phyloP scores from a whole-genome alignment of 2,113 vertebrate genomes.

The Semnornis frantzii region DNA sequence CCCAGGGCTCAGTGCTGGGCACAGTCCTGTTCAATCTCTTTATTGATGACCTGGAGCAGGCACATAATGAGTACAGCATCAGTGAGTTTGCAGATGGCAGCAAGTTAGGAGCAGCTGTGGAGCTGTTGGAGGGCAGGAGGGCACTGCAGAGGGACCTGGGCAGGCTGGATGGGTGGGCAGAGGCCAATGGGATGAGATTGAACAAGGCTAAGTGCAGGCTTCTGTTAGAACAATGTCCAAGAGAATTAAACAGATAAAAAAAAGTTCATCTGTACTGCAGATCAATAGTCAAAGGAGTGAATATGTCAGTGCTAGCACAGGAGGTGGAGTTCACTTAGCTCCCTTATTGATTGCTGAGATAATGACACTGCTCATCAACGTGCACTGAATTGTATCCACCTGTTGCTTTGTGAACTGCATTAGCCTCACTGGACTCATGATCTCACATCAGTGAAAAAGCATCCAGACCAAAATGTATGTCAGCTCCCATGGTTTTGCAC shows the following conservation, averaged over 20 bases:
- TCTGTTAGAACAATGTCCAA: neutral
- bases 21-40: too few species aligned
- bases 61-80: too few species aligned
- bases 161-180: too few species aligned
- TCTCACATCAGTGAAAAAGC: neutral
- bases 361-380: slow-evolving; percentile 42
- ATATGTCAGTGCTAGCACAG: neutral
- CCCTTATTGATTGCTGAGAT: slow-evolving; percentile 44
- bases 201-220: too few species aligned
- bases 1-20: too few species aligned
- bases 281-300: slow-evolving; percentile 25
- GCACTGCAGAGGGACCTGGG: too few species aligned
- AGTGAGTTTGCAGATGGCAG: too few species aligned
- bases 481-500: neutral
- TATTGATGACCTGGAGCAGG: too few species aligned
- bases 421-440: neutral
- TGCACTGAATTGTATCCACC: slow-evolving; percentile 21
- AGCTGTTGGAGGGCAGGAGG: too few species aligned
- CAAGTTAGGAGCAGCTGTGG: too few species aligned
- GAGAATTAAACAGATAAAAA: slow-evolving; percentile 16
- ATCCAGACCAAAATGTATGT: neutral
- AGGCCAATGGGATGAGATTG: too few species aligned
- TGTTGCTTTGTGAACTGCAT: slow-evolving; percentile 19
- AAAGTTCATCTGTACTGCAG: neutral
- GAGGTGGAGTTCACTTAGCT: slow-evolving; percentile 9